Conservation (phyloP, 2,113 vertebrate genomes). For the Willisornis vidua region DNA sequence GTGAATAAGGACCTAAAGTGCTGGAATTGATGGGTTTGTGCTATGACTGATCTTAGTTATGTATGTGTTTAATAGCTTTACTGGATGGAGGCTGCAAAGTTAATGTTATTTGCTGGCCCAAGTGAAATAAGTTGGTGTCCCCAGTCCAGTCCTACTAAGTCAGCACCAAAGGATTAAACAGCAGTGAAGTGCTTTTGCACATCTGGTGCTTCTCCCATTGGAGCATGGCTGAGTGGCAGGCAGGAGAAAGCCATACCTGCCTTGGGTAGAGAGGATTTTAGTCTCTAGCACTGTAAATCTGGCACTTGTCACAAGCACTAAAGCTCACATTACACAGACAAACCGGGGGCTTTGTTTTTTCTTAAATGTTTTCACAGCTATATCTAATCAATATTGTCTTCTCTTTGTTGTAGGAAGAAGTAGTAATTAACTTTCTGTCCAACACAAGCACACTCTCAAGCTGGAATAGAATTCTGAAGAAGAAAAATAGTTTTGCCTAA, state of each 20-base stretch:
- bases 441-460: not conserved
- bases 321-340: slow-evolving; percentile 40
- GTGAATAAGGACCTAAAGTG: not conserved
- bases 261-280: not conserved
- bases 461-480: not conserved
- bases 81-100: not conserved
- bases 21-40: not conserved
- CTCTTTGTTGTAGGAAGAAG: slow-evolving; percentile 30
- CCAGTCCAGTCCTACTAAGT: slow-evolving; percentile 8
- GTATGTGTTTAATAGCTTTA: slow-evolving; percentile 31
- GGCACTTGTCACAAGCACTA: slow-evolving; percentile 54
- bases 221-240: slow-evolving; percentile 40
- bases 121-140: not conserved
- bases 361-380: slow-evolving; percentile 48
- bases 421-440: slow-evolving; percentile 42
- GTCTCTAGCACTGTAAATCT: slow-evolving; percentile 44
- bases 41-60: not conserved
- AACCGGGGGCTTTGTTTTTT: slow-evolving; percentile 27
- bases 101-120: not conserved
- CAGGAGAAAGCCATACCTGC: not conserved
- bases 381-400: slow-evolving; percentile 41
- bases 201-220: slow-evolving; percentile 47
- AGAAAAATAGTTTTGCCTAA: not conserved
- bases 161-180: slow-evolving; percentile 49
- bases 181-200: slow-evolving; percentile 25